Base-by-base conservation (phyloP, 30 jellyfish, hydroid and myxozoan species). In the Rhopilema esculentum region DNA sequence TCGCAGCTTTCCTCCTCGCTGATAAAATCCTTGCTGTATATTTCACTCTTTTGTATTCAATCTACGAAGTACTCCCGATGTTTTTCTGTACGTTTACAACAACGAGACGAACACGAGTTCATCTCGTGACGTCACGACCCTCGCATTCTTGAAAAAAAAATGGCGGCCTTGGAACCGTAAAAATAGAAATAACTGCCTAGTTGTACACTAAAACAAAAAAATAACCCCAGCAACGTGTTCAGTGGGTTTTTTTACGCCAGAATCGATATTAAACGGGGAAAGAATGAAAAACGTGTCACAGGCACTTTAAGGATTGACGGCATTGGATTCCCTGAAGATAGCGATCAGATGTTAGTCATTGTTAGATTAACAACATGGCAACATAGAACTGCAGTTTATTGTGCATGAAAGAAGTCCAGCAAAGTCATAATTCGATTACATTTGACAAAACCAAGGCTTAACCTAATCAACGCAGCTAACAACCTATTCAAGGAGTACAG, bases 201-300 rank as follows among this genome's bases (percentile, higher is more conserved):
- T 25, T 67, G 29, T 40, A 22, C 78, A 67, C 78, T 20, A 67
- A 67, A 67, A 16, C 52, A 16, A 67, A 67, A 67, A 67, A 67
- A 67, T 67, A 67, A 67, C 78, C 50, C 33, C 49, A 27, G 78
- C 29, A 67, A 20, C 33, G 40, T 22, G n/a, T 22, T 17, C 78
- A 67, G 22, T 40, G 33, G 78, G 78, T 40, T 40, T 67, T 67
- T 67, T 67, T 67, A 22, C 40, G n/a, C 49, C 29, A 20, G 40
- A 16, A 16, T 40, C 29, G 72, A 63, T 63, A 63, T 63, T 19
- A 19, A 63, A 63, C 29, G 29, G 29, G 29, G 33, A 67, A 67
- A 67, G 78, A 9, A 67, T 67, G 32, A 67, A 67, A 67, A 67
- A 17, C 78, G 33, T 67, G 78, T 27, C 78, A 63, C 72, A 63